phyloP scores from a whole-genome alignment of 2,797 vertebrate genomes.

The Propithecus perrieri region DNA sequence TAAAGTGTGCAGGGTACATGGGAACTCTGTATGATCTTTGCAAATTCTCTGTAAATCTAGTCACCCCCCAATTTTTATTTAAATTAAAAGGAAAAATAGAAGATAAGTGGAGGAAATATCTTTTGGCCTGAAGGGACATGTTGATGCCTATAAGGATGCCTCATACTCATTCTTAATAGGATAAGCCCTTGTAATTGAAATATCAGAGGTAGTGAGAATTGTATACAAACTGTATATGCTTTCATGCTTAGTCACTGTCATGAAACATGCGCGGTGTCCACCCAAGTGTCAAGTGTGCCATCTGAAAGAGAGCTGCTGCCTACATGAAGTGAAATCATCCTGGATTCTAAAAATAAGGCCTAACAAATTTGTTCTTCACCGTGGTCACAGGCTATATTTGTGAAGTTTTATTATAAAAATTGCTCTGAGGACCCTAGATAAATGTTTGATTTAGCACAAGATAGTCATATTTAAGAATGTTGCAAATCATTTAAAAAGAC shows the following conservation, averaged over 20 bases:
- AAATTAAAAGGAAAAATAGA: not conserved
- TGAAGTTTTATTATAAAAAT: not conserved
- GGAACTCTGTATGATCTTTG: not conserved
- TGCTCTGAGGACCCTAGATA: not conserved
- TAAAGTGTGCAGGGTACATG: not conserved
- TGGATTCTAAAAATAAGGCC: not conserved
- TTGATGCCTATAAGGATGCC: not conserved
- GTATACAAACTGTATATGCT: not conserved
- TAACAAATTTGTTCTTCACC: not conserved
- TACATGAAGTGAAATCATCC: not conserved
- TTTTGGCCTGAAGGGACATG: not conserved
- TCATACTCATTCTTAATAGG: not conserved
- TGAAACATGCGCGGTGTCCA: not conserved
- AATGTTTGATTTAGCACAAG: not conserved
- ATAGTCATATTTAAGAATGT: not conserved
- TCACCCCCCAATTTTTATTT: not conserved
- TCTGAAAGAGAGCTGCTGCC: not conserved
- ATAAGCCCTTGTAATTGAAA: not conserved
- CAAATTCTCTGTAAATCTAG: not conserved
- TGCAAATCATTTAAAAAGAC: not conserved
- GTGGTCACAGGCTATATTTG: not conserved
- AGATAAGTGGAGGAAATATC: not conserved
- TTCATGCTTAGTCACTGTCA: not conserved
- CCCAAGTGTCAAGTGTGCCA: not conserved
- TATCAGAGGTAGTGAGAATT: not conserved